Conservation (phyloP, 1,140 invertebrate genomes). For the Solenopsis fugax region DNA sequence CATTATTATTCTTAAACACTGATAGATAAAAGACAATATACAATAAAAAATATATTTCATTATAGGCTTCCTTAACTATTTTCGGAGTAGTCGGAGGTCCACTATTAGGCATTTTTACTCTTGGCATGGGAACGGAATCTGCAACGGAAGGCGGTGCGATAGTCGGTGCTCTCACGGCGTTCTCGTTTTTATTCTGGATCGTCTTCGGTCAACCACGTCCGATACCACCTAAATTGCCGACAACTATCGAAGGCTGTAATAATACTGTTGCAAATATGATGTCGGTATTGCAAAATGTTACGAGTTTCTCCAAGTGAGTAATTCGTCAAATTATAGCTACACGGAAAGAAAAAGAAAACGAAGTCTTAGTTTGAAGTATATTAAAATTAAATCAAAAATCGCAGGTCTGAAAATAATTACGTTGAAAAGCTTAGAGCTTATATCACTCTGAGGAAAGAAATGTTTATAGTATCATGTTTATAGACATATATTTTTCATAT, state of each 20-base stretch:
- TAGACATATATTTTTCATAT: no score
- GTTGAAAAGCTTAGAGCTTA: background rate
- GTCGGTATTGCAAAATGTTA: background rate
- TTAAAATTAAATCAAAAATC: background rate
- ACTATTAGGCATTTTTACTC: conserved; percentile 92
- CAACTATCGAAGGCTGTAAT: conserved; percentile 70
- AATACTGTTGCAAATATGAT: conserved; percentile 15
- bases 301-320: conserved; percentile 3
- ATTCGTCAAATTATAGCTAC: background rate
- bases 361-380: background rate
- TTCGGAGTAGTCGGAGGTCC: conserved; percentile 94
- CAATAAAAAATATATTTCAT: conserved; percentile 1
- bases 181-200: conserved; percentile 93
- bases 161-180: conserved; percentile 88
- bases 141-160: conserved; percentile 91
- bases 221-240: conserved; percentile 69
- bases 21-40: background rate
- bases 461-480: no score
- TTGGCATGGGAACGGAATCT: conserved; percentile 91
- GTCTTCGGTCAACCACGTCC: conserved; percentile 94
- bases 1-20: background rate
- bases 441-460: no score
- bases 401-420: background rate
- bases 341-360: background rate
- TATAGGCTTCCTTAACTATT: conserved; percentile 91